Base-by-base conservation (phyloP, 1,140 invertebrate genomes). In the Sminthurinus signatus region DNA sequence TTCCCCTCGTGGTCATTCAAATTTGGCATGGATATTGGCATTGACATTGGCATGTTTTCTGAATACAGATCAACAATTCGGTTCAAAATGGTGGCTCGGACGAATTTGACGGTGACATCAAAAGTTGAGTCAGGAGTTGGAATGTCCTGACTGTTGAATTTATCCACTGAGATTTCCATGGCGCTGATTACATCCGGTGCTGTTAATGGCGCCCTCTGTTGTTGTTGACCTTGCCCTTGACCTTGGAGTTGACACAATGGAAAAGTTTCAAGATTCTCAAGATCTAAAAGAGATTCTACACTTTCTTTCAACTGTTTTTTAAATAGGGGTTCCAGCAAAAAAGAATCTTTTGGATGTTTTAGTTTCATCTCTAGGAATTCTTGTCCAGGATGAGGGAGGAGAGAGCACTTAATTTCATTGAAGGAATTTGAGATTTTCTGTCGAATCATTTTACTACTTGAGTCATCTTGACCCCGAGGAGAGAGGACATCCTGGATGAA, bases 381-480 rank as follows among this genome's bases (percentile, higher is more conserved):
- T 1, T 61, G 25, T 2, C 65, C 65, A 39, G 62, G 61, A 25
- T 64, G 31, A 25, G 66, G 66, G n/a, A 68, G 23, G 1, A 68
- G 44, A 36, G 27, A 64, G 43, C 61, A 54, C 2, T 54, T 31
- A 21, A 68, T 3, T 27, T 54, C 42, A 39, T 68, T 56, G 36
- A 58, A 68, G 39, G 56, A 54, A 10, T 28, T 27, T 21, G 56
- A 27, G 15, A 55, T 55, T 0, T 19, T 27, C 54, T 42, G 5
- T 31, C 65, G 55, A 12, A 64, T 32, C 8, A 21, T 2, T 31
- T 46, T 46, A 14, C 23, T 39, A 0, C 32, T 42, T 12, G 50
- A n/a, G 0, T 55, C 10, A 2, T 32, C 39, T 3, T 61, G 23
- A 0, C n/a, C 10, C 27, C 62, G 46, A 1, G 52, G 4, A 21